phyloP scores from a whole-genome alignment of 2,113 vertebrate species.

The Pluvialis apricaria region DNA sequence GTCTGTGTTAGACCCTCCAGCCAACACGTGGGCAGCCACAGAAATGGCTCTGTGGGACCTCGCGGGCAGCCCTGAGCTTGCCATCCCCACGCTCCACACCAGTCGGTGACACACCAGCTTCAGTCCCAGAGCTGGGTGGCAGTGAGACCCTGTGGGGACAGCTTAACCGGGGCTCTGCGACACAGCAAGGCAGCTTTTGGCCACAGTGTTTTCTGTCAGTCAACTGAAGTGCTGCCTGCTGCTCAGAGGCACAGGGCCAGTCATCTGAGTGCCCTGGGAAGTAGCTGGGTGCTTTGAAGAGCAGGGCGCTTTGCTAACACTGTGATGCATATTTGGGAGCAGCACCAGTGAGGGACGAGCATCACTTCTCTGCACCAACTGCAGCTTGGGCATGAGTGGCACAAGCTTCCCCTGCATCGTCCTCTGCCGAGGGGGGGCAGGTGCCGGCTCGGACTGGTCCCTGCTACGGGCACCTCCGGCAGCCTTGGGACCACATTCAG shows the following conservation, averaged over 20 bases:
- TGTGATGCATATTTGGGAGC: too few relatives aligned
- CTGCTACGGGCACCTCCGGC: neutral
- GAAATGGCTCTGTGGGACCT: neutral
- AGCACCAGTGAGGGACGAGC: too few relatives aligned
- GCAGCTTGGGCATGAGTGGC: rapidly evolving
- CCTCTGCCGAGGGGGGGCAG: rapidly evolving
- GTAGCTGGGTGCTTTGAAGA: too few relatives aligned
- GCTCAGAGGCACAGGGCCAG: too few relatives aligned
- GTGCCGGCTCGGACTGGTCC: neutral
- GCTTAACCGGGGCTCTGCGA: neutral
- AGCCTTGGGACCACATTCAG: neutral
- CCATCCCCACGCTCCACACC: neutral
- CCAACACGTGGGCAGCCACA: neutral
- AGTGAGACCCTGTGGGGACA: neutral
- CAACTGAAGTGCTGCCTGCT: too few relatives aligned
- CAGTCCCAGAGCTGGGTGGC: neutral
- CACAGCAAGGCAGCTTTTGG: neutral
- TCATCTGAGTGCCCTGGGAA: too few relatives aligned
- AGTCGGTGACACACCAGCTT: rapidly evolving
- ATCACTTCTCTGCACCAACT: neutral
- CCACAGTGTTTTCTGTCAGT: neutral
- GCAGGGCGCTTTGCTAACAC: too few relatives aligned
- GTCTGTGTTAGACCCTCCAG: neutral
- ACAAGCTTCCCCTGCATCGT: neutral
- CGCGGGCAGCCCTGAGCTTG: rapidly evolving